Evolutionary conservation across 2,888 invertebrate species (phyloP).

Genomic region (Lomographa bimaculata): DNA sequence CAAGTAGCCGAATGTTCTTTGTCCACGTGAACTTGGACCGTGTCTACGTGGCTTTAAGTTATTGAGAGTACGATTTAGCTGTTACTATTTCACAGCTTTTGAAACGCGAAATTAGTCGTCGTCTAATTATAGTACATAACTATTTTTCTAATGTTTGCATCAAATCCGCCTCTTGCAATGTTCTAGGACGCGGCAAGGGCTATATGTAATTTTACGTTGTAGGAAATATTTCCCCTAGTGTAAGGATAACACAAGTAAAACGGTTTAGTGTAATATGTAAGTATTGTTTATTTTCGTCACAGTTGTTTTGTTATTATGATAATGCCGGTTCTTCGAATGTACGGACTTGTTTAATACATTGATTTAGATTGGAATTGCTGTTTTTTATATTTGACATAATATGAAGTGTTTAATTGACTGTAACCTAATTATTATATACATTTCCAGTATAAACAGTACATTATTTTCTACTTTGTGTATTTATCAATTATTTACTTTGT

Average conservation of each 20-base stretch:
- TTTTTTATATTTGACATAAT: too few relatives aligned
- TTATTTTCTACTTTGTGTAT: constrained; percentile 22
- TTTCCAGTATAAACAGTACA: background rate
- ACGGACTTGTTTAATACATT: too few relatives aligned
- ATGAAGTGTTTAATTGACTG: too few relatives aligned
- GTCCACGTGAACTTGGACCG: too few relatives aligned
- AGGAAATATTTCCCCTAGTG: constrained; percentile 71
- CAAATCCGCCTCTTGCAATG: constrained; percentile 5
- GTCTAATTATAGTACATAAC: constrained; percentile 2
- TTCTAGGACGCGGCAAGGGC: constrained; percentile 44
- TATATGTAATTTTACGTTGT: constrained; percentile 66
- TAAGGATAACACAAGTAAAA: constrained; percentile 69
- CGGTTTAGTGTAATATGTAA: constrained; percentile 54
- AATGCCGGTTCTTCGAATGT: constrained; percentile 16
- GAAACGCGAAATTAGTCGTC: background rate
- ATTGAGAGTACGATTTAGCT: background rate
- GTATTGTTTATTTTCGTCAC: constrained; percentile 53
- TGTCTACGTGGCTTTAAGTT: too few relatives aligned
- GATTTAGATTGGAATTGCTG: too few relatives aligned
- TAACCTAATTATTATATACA: too few relatives aligned
- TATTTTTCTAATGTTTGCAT: constrained; percentile 15
- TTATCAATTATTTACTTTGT: constrained; percentile 17
- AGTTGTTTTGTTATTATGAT: constrained; percentile 33
- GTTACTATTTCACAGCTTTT: constrained; percentile 1
- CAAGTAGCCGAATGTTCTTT: too few relatives aligned